Percentiles rank a stretch among this genome's conserved stretches.
These are phyloP conservation scores for Threskiornis aethiopicus DNA, from an alignment of 2,797 vertebrate genomes.

Conservation along the genomic window DNA sequence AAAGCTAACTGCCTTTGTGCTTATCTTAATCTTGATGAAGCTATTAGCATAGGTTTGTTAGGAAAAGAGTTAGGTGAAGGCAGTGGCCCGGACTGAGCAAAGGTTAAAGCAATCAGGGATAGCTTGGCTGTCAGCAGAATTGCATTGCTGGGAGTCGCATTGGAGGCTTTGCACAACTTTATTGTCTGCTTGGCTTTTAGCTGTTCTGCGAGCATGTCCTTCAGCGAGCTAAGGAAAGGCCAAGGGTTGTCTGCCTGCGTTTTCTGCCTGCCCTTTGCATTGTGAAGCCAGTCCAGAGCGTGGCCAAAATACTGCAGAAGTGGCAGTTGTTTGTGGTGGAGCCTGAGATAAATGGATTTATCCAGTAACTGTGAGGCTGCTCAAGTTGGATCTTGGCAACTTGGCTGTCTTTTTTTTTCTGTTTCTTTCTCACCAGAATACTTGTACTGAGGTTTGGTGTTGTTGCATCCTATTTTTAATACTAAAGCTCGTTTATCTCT, in stretches of 20 bases:
- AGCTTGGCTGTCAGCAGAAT: conserved; percentile 69
- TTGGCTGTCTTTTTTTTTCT: background rate
- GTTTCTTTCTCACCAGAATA: background rate
- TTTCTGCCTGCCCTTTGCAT: conserved; percentile 47
- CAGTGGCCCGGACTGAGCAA: conserved; percentile 58
- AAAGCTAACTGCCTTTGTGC: background rate
- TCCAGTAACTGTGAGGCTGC: background rate
- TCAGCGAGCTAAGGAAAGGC: background rate
- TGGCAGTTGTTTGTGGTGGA: background rate
- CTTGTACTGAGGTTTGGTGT: background rate
- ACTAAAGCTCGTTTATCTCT: background rate
- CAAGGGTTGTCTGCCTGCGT: background rate
- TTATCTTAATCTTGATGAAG: conserved; percentile 40
- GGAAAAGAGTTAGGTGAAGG: conserved; percentile 32
- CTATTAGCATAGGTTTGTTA: conserved; percentile 26
- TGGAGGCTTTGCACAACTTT: conserved; percentile 51
- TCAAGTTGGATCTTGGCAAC: background rate
- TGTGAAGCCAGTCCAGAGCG: background rate
- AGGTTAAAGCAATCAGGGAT: conserved; percentile 57
- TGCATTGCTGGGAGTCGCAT: background rate
- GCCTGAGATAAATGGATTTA: background rate
- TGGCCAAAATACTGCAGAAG: background rate
- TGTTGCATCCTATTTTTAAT: conserved; percentile 43
- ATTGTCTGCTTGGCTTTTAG: conserved; percentile 19
- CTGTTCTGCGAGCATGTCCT: background rate